Conservation (phyloP, 2,797 vertebrate genomes). For the Mormyrus hasselquistii region DNA sequence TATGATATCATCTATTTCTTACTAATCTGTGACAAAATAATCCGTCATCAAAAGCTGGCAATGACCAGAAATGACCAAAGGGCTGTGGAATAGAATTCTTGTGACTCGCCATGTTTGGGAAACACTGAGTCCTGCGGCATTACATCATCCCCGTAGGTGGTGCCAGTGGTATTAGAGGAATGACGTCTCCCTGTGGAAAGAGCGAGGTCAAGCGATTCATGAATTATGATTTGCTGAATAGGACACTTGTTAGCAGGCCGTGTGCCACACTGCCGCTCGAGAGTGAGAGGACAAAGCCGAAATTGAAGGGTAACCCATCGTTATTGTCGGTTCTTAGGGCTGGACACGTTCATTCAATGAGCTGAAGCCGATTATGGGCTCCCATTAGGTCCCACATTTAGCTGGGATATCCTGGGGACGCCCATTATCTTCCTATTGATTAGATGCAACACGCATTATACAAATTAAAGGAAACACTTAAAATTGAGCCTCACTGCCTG, state of each 20-base stretch:
- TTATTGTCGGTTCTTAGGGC: constrained; percentile 14
- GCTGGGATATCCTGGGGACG: neutral
- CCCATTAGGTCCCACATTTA: neutral
- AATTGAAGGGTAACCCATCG: constrained; percentile 31
- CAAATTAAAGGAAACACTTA: neutral
- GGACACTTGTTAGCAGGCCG: constrained; percentile 23
- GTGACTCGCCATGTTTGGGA: neutral
- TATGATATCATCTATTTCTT: constrained; percentile 18
- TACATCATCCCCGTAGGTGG: constrained; percentile 4
- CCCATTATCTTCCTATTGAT: neutral
- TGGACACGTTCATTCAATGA: neutral
- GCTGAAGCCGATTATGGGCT: neutral
- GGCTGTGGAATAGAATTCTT: neutral
- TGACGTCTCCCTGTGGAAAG: neutral
- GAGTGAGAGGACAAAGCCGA: constrained; percentile 18
- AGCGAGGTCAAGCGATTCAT: neutral
- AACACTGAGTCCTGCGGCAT: neutral
- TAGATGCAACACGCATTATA: neutral
- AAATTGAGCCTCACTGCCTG: neutral
- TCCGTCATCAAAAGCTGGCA: constrained; percentile 30
- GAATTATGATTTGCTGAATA: constrained; percentile 22
- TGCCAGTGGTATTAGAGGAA: constrained; percentile 32
- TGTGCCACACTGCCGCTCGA: neutral
- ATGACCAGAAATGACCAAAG: constrained; percentile 32
- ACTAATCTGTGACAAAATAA: constrained; percentile 18